Percentiles rank a stretch among this genome's conserved stretches.
Conservation (phyloP, 2,888 invertebrate species). For the Aleiodes testaceus region DNA sequence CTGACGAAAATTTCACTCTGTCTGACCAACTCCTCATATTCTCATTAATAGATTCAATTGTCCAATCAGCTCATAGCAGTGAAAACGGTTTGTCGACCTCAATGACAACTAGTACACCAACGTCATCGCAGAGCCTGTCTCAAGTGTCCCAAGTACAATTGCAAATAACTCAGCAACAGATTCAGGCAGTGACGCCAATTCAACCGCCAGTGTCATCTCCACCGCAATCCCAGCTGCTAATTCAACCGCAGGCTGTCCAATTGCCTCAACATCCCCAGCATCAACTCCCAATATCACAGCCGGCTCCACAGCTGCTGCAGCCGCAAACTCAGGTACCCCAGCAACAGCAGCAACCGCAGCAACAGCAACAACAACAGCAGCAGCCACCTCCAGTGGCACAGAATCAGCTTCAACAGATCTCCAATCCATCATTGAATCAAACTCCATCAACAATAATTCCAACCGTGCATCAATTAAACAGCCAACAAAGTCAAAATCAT, state of each 20-base stretch:
- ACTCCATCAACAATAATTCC: constrained; percentile 55
- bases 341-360: constrained; percentile 71
- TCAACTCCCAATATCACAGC: constrained; percentile 64
- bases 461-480: constrained; percentile 63
- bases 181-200: constrained; percentile 70
- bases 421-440: constrained; percentile 51
- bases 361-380: constrained; percentile 57
- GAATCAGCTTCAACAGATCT: constrained; percentile 50
- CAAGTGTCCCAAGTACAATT: constrained; percentile 56
- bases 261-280: constrained; percentile 70
- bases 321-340: constrained; percentile 65
- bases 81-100: constrained; percentile 72
- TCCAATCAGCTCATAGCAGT: constrained; percentile 68
- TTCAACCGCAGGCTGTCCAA: constrained; percentile 56
- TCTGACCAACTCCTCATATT: neutral
- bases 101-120: constrained; percentile 64
- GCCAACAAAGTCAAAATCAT: constrained; percentile 58
- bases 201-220: constrained; percentile 67
- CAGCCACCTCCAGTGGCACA: constrained; percentile 45
- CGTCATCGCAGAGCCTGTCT: constrained; percentile 68
- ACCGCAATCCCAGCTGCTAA: constrained; percentile 69
- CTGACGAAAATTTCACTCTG: neutral
- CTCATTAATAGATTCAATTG: constrained; percentile 3
- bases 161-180: constrained; percentile 69
- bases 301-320: constrained; percentile 56